A percentile compares a stretch with the other conserved stretches of the same genome.
Evolutionary conservation across 2,113 vertebrate genomes (phyloP).

Genomic region (Python bivittatus): DNA sequence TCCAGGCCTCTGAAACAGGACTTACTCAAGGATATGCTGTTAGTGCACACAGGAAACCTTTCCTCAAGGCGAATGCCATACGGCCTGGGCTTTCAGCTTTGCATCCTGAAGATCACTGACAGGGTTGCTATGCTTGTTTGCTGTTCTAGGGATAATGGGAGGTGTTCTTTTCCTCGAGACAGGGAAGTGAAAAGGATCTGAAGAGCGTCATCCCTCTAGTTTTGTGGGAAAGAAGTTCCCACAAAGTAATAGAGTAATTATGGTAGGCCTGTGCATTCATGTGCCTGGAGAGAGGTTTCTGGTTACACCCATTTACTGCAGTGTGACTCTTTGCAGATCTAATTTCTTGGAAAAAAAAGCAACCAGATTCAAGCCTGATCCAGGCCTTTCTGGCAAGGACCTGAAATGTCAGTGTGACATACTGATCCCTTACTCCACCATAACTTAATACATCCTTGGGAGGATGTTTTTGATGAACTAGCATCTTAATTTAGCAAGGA

Average conservation of each 20-base stretch:
- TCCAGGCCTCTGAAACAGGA: not conserved
- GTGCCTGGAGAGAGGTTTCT: slow-evolving; percentile 55
- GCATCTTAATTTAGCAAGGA: slow-evolving; percentile 81
- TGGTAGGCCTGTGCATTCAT: slow-evolving; percentile 36
- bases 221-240: not conserved
- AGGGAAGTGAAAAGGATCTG: not conserved
- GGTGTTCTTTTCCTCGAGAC: not conserved
- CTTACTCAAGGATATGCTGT: not conserved
- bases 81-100: not conserved
- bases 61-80: not conserved
- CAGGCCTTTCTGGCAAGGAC: slow-evolving; percentile 59
- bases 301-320: slow-evolving; percentile 64
- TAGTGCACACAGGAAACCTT: not conserved
- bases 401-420: slow-evolving; percentile 71
- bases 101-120: not conserved
- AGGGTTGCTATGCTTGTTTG: not conserved
- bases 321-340: slow-evolving; percentile 58
- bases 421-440: slow-evolving; percentile 65
- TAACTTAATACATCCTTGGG: slow-evolving; percentile 74
- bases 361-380: slow-evolving; percentile 69
- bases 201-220: not conserved
- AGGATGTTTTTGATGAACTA: slow-evolving; percentile 87
- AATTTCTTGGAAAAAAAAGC: slow-evolving; percentile 61
- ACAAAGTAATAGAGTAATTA: not conserved
- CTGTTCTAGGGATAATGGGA: not conserved